Evolutionary conservation across 2,888 invertebrate species (phyloP).

Genomic region (Tiphia femorata): DNA sequence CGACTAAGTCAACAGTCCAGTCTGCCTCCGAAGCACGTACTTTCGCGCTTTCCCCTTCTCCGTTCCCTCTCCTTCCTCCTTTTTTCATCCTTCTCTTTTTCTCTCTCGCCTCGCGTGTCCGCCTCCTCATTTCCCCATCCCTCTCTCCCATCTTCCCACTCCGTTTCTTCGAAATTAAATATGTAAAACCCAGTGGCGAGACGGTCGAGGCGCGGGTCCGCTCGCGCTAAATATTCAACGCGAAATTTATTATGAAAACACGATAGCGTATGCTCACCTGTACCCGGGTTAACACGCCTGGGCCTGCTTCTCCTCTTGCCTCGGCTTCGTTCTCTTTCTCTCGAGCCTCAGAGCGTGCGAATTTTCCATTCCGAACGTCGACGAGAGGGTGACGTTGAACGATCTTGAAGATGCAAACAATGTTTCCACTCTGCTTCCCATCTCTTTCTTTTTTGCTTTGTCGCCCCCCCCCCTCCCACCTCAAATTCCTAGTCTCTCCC

Average conservation of each 20-base stretch:
- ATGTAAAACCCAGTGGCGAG: conserved; percentile 37
- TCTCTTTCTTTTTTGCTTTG: not conserved
- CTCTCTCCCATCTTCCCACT: not conserved
- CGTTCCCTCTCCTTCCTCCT: not conserved
- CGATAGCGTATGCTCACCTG: conserved; percentile 22
- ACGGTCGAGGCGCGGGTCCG: not conserved
- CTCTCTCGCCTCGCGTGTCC: not conserved
- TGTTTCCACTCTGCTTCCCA: not conserved
- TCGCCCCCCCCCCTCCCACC: too few species aligned
- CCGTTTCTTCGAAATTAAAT: conserved; percentile 38
- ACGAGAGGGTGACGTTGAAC: not conserved
- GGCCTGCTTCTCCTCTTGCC: not conserved
- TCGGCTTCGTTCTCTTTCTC: not conserved
- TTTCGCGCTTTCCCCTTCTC: not conserved
- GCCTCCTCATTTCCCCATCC: not conserved
- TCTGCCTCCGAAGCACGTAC: too few species aligned
- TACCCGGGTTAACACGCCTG: conserved; percentile 21
- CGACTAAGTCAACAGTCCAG: conserved; percentile 37
- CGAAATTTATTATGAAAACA: conserved; percentile 43
- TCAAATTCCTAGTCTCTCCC: not conserved
- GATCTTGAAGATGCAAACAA: too few species aligned
- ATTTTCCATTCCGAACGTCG: not conserved
- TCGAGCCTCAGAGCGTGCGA: not conserved
- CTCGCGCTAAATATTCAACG: conserved; percentile 36
- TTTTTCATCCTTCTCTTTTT: too few species aligned